Base-by-base conservation (phyloP, 2,113 vertebrate species). In the Edolisoma coerulescens region DNA sequence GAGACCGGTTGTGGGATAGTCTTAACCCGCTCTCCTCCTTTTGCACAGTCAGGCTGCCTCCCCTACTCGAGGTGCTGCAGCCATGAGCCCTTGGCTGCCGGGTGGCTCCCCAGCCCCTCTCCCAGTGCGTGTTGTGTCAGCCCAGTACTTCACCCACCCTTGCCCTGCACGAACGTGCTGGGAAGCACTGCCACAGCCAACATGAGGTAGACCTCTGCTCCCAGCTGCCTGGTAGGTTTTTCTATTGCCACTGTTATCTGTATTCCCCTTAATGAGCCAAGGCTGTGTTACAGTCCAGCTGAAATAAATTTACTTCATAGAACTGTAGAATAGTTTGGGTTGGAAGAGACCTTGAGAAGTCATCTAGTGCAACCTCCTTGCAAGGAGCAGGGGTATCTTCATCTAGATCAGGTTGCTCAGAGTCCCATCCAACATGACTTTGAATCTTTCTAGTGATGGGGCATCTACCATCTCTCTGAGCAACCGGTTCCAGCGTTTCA, bases 111-210 rank as follows among this genome's bases (percentile, higher is more conserved):
- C 24, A 76, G 80, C 18, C 35, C 33, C 33, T 33, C 45, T 52
- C 9, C 5, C 65, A 39, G 20, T 41, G 26, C 0, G 1, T 49
- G 4, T 8, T 1, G 2, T 45, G 52, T 19, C 1, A 5, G 26
- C 47, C 39, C 42, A 21, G 30, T 5, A 1, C 42, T 32, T 76
- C 85, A 41, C 28, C 16, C 8, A 20, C 33, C 26, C 16, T 56
- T 3, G 1, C 24, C 50, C 28, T 2, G 4, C 0, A 0, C 16
- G 7, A n/a, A 17, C 0, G 0, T 44, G 41, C 52, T 59, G 53
- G 61, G 47, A 68, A 94, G 39, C 27, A 17, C 16, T 2, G 1
- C 26, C 16, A 26, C 33, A 39, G 57, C 67, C n/a, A 41, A 11
- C 21, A 4, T 1, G 1, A 75, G 57, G 44, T 15, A 60, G 42